These are phyloP conservation scores for Lophius piscatorius DNA, from an alignment of 2,113 vertebrate genomes.

Conservation along the genomic window DNA sequence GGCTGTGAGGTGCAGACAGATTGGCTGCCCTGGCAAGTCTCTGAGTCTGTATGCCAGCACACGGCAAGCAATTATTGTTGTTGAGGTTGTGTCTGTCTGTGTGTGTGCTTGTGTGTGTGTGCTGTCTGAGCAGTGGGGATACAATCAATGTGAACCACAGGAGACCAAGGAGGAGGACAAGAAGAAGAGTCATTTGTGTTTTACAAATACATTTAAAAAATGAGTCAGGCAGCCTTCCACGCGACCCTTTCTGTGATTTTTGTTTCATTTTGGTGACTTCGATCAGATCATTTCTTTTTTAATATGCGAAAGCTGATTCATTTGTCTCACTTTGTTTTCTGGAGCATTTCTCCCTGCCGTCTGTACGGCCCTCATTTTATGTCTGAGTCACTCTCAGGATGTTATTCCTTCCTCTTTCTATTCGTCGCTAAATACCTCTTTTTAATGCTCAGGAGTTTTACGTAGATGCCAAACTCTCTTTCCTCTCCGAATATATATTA, in stretches of 20 bases:
- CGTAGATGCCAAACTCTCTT: constrained; percentile 12
- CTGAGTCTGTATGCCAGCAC: constrained; percentile 28
- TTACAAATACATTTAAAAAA: too few relatives aligned
- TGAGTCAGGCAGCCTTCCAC: too few relatives aligned
- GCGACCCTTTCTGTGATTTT: too few relatives aligned
- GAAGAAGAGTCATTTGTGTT: background rate
- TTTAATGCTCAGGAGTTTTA: background rate
- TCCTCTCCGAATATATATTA: background rate
- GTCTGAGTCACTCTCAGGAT: constrained; percentile 3
- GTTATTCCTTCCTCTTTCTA: constrained; percentile 5
- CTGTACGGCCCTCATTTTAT: constrained; percentile 11
- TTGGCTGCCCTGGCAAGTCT: constrained; percentile 50
- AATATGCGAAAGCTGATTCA: constrained; percentile 24
- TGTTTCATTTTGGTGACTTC: background rate
- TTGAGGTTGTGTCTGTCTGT: background rate
- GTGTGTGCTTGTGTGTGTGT: constrained; percentile 17
- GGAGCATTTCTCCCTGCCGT: constrained; percentile 2
- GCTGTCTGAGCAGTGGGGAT: constrained; percentile 21
- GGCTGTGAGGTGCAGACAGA: constrained; percentile 57
- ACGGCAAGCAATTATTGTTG: constrained; percentile 31
- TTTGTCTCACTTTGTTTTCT: constrained; percentile 13
- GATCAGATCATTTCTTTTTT: constrained; percentile 8
- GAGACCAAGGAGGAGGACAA: constrained; percentile 12
- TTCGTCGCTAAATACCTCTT: background rate
- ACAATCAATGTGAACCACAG: constrained; percentile 54